These are phyloP conservation scores for Chanos chanos DNA, from an alignment of 2,797 vertebrate genomes.

Conservation along the genomic window DNA sequence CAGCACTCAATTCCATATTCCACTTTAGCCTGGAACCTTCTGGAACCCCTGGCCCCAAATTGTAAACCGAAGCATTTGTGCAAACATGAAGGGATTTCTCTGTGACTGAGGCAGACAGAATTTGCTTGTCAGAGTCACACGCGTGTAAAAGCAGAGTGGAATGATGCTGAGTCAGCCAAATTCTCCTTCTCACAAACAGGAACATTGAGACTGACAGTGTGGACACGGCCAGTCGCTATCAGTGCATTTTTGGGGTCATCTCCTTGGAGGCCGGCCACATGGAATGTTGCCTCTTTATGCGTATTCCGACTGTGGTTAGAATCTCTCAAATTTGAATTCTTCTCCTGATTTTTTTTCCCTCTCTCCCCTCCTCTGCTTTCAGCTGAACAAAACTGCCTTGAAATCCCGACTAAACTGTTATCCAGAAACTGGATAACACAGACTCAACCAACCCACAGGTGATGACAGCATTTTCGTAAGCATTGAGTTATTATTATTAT, in stretches of 20 bases:
- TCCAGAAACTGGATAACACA: constrained; percentile 48
- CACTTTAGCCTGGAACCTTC: too few species aligned
- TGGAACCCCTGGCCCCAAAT: too few species aligned
- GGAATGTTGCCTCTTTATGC: constrained; percentile 25
- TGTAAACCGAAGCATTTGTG: too few species aligned
- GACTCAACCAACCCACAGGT: constrained; percentile 38
- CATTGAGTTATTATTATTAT: constrained; percentile 17
- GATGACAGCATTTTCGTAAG: constrained; percentile 35
- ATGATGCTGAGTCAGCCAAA: background rate
- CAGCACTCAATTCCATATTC: too few species aligned
- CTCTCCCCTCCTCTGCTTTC: constrained; percentile 13
- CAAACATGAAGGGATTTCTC: background rate
- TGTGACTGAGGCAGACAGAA: constrained; percentile 10
- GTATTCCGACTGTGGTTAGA: constrained; percentile 53
- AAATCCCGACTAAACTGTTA: constrained; percentile 56
- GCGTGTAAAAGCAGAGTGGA: background rate
- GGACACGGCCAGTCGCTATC: constrained; percentile 1
- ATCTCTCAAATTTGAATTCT: constrained; percentile 64
- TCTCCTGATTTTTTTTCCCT: constrained; percentile 56
- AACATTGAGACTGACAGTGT: constrained; percentile 5
- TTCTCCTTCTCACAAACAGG: constrained; percentile 3
- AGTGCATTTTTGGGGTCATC: constrained; percentile 28
- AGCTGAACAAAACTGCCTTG: constrained; percentile 37
- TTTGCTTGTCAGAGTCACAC: background rate
- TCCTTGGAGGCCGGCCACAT: constrained; percentile 18